phyloP scores from a whole-genome alignment of 2,113 vertebrate genomes.

The Gavialis gangeticus region DNA sequence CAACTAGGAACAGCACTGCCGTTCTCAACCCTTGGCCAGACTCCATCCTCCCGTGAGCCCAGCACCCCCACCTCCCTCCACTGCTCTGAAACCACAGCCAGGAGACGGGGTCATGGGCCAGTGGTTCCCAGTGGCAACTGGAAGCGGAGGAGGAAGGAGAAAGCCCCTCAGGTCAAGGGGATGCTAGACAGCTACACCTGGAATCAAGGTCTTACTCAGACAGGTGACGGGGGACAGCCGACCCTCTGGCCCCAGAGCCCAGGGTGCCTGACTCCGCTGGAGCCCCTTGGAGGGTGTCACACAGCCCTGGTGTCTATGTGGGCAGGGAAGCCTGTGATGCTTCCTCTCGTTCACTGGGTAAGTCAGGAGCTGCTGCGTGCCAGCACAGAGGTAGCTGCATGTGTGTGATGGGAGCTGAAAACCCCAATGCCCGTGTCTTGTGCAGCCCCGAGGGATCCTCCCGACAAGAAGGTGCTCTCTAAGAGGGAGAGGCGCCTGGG shows the following conservation, averaged over 20 bases:
- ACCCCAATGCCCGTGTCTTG: neutral
- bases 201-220: too few species aligned
- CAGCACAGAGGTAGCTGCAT: neutral
- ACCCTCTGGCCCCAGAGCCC: too few species aligned
- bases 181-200: too few species aligned
- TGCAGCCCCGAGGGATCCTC: neutral
- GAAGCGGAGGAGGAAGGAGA: neutral
- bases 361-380: neutral
- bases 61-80: neutral
- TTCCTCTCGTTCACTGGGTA: too few species aligned
- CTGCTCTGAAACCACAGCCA: neutral
- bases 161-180: accelerated
- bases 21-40: accelerated
- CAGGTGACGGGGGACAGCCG: too few species aligned
- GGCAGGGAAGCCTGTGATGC: too few species aligned
- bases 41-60: neutral
- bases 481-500: neutral
- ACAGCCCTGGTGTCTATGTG: too few species aligned
- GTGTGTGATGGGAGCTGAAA: neutral
- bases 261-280: too few species aligned
- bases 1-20: accelerated
- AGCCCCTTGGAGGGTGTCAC: too few species aligned
- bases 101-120: accelerated
- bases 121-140: neutral
- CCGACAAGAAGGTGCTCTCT: too few species aligned